A percentile compares a stretch with the other conserved stretches of the same genome.
These are phyloP conservation scores for Pelagia noctiluca DNA, from an alignment of 30 jellyfish, hydroid and myxozoan genomes.

Conservation along the genomic window DNA sequence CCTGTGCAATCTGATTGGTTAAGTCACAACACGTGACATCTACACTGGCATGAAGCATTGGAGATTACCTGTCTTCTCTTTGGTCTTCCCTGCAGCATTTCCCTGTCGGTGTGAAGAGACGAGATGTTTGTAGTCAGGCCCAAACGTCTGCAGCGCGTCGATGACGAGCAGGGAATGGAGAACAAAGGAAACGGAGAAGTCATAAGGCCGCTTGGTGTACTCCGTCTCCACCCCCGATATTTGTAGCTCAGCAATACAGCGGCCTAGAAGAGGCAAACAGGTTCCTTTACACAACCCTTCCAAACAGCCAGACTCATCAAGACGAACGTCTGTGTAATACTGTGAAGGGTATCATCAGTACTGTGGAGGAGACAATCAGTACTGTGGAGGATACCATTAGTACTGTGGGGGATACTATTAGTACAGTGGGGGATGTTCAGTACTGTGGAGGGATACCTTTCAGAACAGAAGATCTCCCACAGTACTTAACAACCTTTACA, in stretches of 20 bases:
- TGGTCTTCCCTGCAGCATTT: not conserved
- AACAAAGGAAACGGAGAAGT: constrained; percentile 82
- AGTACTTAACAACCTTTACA: too few relatives aligned
- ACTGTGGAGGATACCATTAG: too few relatives aligned
- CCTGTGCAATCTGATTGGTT: too few relatives aligned
- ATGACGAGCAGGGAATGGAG: constrained; percentile 85
- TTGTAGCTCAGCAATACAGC: constrained; percentile 93
- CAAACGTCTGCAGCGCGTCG: constrained; percentile 96
- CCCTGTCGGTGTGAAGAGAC: constrained; percentile 73
- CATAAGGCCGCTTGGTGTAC: constrained; percentile 88
- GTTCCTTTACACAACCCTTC: constrained; percentile 7
- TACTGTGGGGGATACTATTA: too few relatives aligned
- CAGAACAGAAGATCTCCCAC: too few relatives aligned
- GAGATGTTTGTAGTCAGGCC: constrained; percentile 89
- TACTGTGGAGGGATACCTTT: too few relatives aligned
- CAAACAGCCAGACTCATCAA: not conserved
- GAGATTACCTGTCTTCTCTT: not conserved
- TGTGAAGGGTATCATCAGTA: too few relatives aligned
- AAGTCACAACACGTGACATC: too few relatives aligned
- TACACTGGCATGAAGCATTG: not conserved
- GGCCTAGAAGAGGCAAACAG: constrained; percentile 69
- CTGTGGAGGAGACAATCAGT: too few relatives aligned
- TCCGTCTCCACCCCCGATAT: constrained; percentile 92
- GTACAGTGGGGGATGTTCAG: too few relatives aligned
- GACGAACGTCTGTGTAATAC: too few relatives aligned